Percentiles rank a stretch among this genome's conserved stretches.
Conservation (phyloP, 2,888 invertebrate species). For the Doris montereyensis region DNA sequence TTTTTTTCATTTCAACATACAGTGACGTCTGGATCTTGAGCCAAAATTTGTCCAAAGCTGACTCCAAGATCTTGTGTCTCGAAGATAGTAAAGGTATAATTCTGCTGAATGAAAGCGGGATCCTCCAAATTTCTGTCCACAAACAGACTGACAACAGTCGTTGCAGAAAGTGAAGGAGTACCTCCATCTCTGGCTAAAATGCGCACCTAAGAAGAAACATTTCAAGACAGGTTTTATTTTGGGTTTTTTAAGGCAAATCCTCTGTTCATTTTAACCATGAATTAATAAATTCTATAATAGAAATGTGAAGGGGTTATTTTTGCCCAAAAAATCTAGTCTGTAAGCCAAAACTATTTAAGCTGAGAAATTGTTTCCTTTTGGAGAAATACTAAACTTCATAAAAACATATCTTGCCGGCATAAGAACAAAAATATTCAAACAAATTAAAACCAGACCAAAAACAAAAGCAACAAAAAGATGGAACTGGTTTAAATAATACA, state of each 20-base stretch:
- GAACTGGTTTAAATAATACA: no score
- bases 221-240: not conserved
- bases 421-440: no score
- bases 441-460: no score
- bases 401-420: no score
- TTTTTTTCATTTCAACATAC: conserved; percentile 46
- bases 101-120: conserved; percentile 53
- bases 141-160: conserved; percentile 53
- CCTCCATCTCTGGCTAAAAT: conserved; percentile 63
- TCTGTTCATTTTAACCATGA: not conserved
- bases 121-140: conserved; percentile 58
- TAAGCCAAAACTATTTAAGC: no score
- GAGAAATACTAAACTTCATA: no score
- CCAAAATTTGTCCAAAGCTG: conserved; percentile 51
- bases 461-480: no score
- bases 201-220: conserved; percentile 51
- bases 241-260: not conserved
- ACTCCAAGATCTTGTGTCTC: conserved; percentile 59
- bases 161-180: conserved; percentile 53
- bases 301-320: no score
- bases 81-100: conserved; percentile 55
- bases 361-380: no score
- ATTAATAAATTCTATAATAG: no score
- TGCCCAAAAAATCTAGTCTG: no score
- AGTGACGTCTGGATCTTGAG: conserved; percentile 57